phyloP scores from a whole-genome alignment of 2,797 vertebrate genomes.

The Gambusia yucatana region DNA sequence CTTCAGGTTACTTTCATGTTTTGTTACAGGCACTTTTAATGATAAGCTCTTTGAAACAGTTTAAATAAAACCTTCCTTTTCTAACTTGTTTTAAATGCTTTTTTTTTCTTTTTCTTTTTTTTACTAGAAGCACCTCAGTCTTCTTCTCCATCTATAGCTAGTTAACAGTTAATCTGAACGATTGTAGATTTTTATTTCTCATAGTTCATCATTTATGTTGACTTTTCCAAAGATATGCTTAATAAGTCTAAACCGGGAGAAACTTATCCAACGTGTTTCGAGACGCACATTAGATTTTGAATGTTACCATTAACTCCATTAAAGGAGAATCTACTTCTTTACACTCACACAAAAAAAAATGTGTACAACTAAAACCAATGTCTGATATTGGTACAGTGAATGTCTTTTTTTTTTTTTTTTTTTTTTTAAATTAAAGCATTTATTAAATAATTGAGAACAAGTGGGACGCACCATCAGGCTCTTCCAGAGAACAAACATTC shows the following conservation, averaged over 20 bases:
- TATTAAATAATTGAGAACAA: background rate
- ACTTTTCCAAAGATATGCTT: constrained; percentile 15
- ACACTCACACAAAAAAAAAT: constrained; percentile 7
- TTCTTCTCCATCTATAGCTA: background rate
- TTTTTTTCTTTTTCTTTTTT: background rate
- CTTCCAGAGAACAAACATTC: constrained; percentile 3
- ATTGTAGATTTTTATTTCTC: constrained; percentile 1
- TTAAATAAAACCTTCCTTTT: background rate
- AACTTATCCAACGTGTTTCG: background rate
- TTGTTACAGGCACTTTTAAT: constrained; percentile 30
- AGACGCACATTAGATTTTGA: background rate
- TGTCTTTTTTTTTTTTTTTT: background rate
- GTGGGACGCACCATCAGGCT: background rate
- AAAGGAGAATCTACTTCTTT: constrained; percentile 20
- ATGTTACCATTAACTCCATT: constrained; percentile 29
- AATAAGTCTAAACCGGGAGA: background rate
- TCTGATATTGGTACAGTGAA: constrained; percentile 1
- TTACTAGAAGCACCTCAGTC: background rate
- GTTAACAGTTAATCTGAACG: background rate
- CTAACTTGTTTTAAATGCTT: background rate
- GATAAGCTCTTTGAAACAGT: constrained; percentile 1
- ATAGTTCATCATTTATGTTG: background rate
- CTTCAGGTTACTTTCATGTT: constrained; percentile 19
- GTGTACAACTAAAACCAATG: background rate
- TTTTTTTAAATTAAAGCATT: background rate